Evolutionary conservation across 1,140 invertebrate genomes (phyloP), one percentile per base, ranked within the genome.

Genomic region (Apis dorsata): DNA sequence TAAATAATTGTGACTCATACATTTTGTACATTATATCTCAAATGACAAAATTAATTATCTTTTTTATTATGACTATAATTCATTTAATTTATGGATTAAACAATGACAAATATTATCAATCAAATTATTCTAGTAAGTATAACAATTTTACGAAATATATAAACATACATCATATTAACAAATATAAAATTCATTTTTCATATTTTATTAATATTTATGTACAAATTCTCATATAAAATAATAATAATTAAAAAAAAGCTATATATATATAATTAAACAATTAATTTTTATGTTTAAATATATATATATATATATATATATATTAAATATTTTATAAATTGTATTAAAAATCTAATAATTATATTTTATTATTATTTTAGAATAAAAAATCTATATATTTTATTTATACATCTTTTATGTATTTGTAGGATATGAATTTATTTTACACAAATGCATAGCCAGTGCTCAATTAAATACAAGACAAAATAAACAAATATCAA

Each of bases 371-470:
- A 13, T 12, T 21, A 12, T 21, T 51, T 49, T 24, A 4, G 5
- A 44, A 28, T 15, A 44, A 34, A 51, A 73, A 34, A 69, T 78
- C 53, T 44, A 49, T 65, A 15, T 28, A 62, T 71, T 76, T 74
- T 44, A 62, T 83, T 78, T n/a, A 57, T 70, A 63, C 73, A 49
- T 77, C 7, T 44, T 28, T 59, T 24, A 4, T 70, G 57, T 66
- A 17, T 34, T 76, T 84, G 12, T 76, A 92, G 92, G 66, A 76
- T 86, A 89, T n/a, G 91, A 92, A 68, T 93, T 87, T 62, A 88
- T 93, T 75, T 81, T 93, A 11, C 88, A 88, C n/a, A 92, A 88
- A 74, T 93, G 92, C 44, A 90, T 84, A 71, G 91, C 92, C 75
- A 93, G 82, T n/a, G 91, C 84, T 21, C 87, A 92, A 76, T 89